Conservation (phyloP, 2,888 invertebrate species). For the Halictus ligatus region DNA sequence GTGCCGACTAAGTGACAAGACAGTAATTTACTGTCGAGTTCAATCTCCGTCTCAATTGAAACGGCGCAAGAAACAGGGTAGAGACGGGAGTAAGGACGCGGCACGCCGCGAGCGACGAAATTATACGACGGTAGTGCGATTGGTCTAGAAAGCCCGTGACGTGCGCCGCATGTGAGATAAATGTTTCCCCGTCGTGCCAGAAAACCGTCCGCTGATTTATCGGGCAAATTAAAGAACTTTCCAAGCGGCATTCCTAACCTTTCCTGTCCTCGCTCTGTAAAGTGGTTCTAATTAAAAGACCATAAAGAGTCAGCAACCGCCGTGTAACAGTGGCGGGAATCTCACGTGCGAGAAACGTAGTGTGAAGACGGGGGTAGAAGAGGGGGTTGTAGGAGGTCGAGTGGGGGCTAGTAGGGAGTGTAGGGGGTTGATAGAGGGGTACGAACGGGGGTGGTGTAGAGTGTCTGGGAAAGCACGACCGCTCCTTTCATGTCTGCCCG, state of each 20-base stretch:
- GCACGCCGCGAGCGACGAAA: constrained; percentile 43
- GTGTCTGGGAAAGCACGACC: constrained; percentile 79
- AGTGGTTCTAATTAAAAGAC: constrained; percentile 81
- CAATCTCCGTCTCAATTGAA: not conserved
- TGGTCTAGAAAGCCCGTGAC: constrained; percentile 40
- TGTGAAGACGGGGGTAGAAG: not conserved
- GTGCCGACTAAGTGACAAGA: not conserved
- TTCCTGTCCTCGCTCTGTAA: constrained; percentile 74
- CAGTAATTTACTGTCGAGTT: constrained; percentile 7
- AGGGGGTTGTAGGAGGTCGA: not conserved
- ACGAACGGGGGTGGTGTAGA: constrained; percentile 65
- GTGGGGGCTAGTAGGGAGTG: not conserved
- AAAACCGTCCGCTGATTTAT: constrained; percentile 75
- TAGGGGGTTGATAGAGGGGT: not conserved
- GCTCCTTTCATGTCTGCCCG: constrained; percentile 79
- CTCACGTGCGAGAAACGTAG: constrained; percentile 66
- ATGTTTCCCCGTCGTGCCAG: constrained; percentile 53
- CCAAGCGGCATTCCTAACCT: constrained; percentile 74
- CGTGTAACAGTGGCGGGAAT: constrained; percentile 75
- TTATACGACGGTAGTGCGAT: constrained; percentile 58
- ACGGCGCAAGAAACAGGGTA: not conserved
- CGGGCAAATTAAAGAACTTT: constrained; percentile 80
- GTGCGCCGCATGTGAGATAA: constrained; percentile 68
- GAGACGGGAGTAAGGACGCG: not conserved
- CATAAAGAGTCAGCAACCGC: constrained; percentile 78